Base-by-base conservation (phyloP, 2,888 invertebrate genomes). In the Pardosa pseudoannulata region DNA sequence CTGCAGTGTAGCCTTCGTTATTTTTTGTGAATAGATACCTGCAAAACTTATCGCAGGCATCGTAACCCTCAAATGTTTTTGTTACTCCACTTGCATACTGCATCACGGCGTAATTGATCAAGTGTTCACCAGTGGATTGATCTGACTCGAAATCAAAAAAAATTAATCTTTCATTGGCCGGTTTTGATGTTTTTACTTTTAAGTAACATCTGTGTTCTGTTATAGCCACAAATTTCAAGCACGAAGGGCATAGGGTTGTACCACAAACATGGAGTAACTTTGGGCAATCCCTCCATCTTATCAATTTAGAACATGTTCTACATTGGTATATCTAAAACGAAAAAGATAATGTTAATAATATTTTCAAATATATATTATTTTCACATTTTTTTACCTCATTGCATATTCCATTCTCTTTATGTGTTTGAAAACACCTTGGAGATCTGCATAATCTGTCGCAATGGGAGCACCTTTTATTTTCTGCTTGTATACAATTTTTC, bases 71-170 rank as follows among this genome's bases (percentile, higher is more conserved):
- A 46, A 72, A 79, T 0, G 65, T 56, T 2, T 29, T 6, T 13
- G 72, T 65, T 0, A 2, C 1, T 0, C 79, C 79, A 46, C 72
- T 23, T n/a, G 5, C n/a, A 9, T 72, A 65, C n/a, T 79, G 79
- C 0, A 31, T 23, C 0, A 79, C 74, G 0, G 31, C 73, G 19
- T 68, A 67, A 28, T 80, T 80, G 1, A 74, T 67, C 0, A 19
- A 6, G 29, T 74, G 80, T 16, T 32, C 31, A 0, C 80, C 80
- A 0, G 80, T 28, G 0, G 31, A 31, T 3, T 79, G 79, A 13
- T 70, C 39, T 1, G 70, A 71, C 29, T 79, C 62, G 27, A 79
- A 79, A 36, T 79, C 62, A 27, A 70, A 79, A 5, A 71, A 71
- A 28, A 75, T 39, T 3, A 75, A 23, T 1, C 46, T 39, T 28